Base-by-base conservation (phyloP, 1,140 invertebrate species). In the Aphis gossypii region DNA sequence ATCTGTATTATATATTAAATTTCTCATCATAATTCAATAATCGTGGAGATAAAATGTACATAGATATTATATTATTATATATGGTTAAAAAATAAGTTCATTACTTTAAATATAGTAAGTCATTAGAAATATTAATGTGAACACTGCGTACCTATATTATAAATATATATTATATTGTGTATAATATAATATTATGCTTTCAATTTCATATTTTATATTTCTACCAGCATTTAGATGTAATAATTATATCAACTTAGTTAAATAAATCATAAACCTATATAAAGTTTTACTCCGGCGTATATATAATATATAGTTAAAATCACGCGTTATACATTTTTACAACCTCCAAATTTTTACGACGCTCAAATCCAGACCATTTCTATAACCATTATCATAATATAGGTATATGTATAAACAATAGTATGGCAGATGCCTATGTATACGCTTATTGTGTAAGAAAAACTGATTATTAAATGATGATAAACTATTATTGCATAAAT, bases 291-390 rank as follows among this genome's bases (percentile, higher is more conserved):
- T 76, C 14, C n/a, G n/a, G 30, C 14, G 14, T 76, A n/a, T n/a
- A 5, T 68, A 30, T 46, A 46, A 46, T 46, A 30, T 68, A n/a
- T 83, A 23, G 20, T 83, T 83, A 44, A 44, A 87, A 87, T 44
- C 46, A 6, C 20, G 51, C 83, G 86, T 87, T 51, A 87, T 87
- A 87, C 86, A 87, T 35, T 87, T 87, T 87, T 87, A 87, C 20
- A 87, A 87, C 30, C 46, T 87, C 30, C 46, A 2, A 87, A 87
- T 35, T 48, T 87, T 87, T 87, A 87, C n/a, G 86, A 87, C 23
- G 18, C n/a, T 35, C 20, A 87, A 87, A 48, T 87, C 46, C 46
- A 23, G 44, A 84, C 35, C 68, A 76, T n/a, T 76, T 76, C 68
- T 25, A 18, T 68, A 20, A 76, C 5, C 60, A 76, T 76, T 76